Percentiles rank a stretch among this genome's conserved stretches.
phyloP scores from a whole-genome alignment of 1,140 invertebrate species.

The Potamilus streckersoni region DNA sequence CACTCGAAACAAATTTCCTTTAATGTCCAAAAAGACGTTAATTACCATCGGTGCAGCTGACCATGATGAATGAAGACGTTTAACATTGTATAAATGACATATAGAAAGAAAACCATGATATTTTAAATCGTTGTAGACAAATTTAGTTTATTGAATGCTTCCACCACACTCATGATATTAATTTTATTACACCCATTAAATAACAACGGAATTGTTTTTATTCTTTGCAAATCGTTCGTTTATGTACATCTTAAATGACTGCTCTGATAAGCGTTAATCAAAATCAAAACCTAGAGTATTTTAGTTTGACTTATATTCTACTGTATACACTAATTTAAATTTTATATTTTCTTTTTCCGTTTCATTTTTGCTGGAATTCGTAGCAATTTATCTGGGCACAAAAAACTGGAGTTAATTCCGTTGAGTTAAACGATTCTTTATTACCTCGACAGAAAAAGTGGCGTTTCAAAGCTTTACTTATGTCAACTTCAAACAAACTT shows the following conservation, averaged over 20 bases:
- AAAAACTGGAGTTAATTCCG: no score
- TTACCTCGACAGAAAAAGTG: no score
- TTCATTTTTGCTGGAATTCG: no score
- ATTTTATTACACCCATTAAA: not conserved
- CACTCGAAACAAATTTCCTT: no score
- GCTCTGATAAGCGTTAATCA: not conserved
- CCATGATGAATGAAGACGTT: no score
- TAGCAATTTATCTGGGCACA: no score
- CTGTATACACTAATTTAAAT: not conserved
- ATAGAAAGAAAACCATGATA: no score
- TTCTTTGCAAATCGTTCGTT: not conserved
- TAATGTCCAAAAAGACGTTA: no score
- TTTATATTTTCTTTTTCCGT: conserved; percentile 37
- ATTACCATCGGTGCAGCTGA: no score
- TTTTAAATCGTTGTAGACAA: not conserved
- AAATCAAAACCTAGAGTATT: not conserved
- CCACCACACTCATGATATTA: not conserved
- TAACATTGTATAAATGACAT: no score
- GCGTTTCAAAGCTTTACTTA: no score
- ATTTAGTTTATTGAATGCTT: not conserved
- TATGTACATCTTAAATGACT: not conserved
- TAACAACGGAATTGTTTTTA: not conserved
- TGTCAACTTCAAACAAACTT: conserved; percentile 48
- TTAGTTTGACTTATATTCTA: not conserved
- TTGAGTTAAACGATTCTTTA: no score